Evolutionary conservation across 2,113 vertebrate genomes (phyloP), one percentile per base, ranked within the genome.

Genomic region (Calidris pugnax): DNA sequence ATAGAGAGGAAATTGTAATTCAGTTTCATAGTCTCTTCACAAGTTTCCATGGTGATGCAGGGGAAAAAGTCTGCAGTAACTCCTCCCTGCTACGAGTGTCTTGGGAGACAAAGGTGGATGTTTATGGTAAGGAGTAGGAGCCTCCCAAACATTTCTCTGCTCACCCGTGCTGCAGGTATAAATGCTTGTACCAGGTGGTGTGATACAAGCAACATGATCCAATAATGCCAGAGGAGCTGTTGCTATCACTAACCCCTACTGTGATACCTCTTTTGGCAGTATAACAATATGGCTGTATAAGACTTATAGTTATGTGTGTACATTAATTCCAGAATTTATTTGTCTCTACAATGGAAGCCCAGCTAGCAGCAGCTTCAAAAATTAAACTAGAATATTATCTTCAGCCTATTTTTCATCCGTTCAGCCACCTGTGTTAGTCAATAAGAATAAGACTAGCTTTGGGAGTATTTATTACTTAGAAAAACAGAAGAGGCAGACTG

Each of bases 11-110:
- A 93, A 90, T 19, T 27, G 14, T 64, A 80, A 83, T 45, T 87
- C 51, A 23, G 18, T 55, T 87, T 93, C 33, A 18, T 28, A 43
- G 3, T 30, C 50, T 64, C 64, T 85, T 86, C 64, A 59, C 3
- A 4, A 80, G 82, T 92, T 96, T 86, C 96, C 79, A 74, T 92
- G 76, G 88, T 78, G 55, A 95, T 56, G 37, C 41, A 80, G 22
- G 16, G 8, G 1, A 15, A 80, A 56, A 68, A 84, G 5, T 8
- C 14, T 73, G 71, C 32, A 35, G 67, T 30, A 53, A 22, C 26
- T 59, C 5, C 18, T 88, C 35, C 26, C 13, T 63, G 32, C 14
- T 91, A 16, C 9, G 47, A 74, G 10, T 24, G 9, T 27, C 59
- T n/a, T 64, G 47, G 17, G 53, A 91, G 30, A 43, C 21, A 78